These are phyloP conservation scores for Sciurus carolinensis DNA, from an alignment of 2,797 vertebrate species.

Conservation along the genomic window DNA sequence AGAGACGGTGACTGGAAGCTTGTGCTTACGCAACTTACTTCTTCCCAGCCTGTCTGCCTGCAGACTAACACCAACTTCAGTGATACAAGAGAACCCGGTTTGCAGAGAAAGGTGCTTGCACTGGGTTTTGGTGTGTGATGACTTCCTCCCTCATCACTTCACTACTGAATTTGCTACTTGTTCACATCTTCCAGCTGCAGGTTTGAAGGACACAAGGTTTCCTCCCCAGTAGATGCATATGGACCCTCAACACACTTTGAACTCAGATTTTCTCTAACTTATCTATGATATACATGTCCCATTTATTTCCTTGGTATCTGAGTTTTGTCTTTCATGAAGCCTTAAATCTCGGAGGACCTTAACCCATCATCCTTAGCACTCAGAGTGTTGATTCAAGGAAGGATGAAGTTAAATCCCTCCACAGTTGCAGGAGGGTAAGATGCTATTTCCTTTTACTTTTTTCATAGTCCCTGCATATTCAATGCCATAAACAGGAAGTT, in stretches of 20 bases:
- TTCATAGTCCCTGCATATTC: not conserved
- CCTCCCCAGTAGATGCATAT: not conserved
- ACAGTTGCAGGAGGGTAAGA: not conserved
- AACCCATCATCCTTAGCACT: not conserved
- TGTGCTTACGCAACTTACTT: rapidly evolving
- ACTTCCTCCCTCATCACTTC: not conserved
- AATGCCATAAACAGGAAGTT: not conserved
- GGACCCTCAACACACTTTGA: not conserved
- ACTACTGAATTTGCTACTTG: not conserved
- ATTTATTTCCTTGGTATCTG: not conserved
- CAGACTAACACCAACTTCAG: not conserved
- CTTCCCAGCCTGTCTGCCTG: not conserved
- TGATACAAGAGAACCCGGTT: not conserved
- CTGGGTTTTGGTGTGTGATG: not conserved
- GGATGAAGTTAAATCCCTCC: constrained; percentile 9
- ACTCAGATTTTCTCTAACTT: not conserved
- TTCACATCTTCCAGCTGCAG: not conserved
- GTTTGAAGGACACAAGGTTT: rapidly evolving
- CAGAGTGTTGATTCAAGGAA: constrained; percentile 43
- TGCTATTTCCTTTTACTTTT: not conserved
- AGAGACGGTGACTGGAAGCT: not conserved
- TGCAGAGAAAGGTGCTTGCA: not conserved
- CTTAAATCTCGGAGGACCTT: constrained; percentile 9
- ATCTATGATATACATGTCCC: not conserved
- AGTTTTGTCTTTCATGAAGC: not conserved